These are phyloP conservation scores for Liasis olivaceus DNA, from an alignment of 2,797 vertebrate genomes.

Conservation along the genomic window DNA sequence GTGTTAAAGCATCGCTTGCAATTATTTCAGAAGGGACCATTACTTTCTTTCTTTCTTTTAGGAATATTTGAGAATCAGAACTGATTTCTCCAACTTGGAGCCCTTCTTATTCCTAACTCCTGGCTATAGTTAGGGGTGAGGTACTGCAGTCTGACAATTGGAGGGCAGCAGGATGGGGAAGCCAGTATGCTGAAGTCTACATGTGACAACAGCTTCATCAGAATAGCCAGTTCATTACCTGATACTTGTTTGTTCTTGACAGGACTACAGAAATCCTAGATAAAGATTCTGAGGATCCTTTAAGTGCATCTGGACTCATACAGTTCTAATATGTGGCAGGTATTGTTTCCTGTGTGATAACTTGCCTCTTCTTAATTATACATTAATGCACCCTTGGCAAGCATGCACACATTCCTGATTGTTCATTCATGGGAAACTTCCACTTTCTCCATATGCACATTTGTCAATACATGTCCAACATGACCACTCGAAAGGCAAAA, in stretches of 20 bases:
- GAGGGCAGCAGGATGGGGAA: background rate
- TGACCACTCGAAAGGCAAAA: background rate
- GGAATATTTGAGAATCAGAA: background rate
- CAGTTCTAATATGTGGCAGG: background rate
- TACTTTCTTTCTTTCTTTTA: background rate
- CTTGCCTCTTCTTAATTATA: background rate
- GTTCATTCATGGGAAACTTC: background rate
- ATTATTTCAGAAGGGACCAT: background rate
- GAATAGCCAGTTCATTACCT: background rate
- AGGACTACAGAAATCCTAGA: background rate
- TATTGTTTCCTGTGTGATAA: background rate
- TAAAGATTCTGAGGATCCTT: background rate
- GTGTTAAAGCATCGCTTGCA: background rate
- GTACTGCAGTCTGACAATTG: background rate
- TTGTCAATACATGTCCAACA: background rate
- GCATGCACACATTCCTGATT: background rate
- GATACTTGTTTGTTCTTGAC: background rate
- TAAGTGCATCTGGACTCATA: background rate
- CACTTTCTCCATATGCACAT: background rate
- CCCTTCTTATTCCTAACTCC: background rate
- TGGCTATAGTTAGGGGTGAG: too few species aligned
- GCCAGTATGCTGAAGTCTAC: background rate
- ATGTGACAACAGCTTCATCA: background rate
- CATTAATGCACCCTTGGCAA: background rate
- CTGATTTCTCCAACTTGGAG: background rate